Evolutionary conservation across 2,797 vertebrate genomes (phyloP).

Genomic region (Cossypha niveicapilla): DNA sequence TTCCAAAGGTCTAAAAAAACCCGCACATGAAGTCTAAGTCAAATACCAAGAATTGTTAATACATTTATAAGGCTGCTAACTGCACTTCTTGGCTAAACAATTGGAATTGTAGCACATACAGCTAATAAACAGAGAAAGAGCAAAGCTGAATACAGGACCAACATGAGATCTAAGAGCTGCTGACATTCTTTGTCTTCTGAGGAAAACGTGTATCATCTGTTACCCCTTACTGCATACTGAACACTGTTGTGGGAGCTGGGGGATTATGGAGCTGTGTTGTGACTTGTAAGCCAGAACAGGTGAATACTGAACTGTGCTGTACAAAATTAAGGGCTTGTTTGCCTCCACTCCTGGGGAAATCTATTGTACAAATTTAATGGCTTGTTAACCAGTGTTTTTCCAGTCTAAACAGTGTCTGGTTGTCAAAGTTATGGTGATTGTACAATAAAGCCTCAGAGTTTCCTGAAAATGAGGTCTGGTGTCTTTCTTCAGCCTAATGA

Average conservation of each 20-base stretch:
- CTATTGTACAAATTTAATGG: background rate
- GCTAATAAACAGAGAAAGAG: background rate
- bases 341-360: background rate
- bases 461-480: background rate
- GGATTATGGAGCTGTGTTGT: background rate
- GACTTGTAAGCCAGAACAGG: background rate
- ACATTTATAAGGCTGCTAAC: background rate
- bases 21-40: background rate
- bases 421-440: background rate
- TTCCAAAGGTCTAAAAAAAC: background rate
- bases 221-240: background rate
- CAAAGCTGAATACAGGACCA: background rate
- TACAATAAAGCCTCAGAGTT: background rate
- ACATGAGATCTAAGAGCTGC: rapidly evolving
- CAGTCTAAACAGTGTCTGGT: background rate
- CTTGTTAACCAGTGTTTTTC: background rate
- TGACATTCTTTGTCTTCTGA: background rate
- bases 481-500: background rate
- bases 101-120: background rate
- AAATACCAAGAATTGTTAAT: background rate
- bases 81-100: background rate
- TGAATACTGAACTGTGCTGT: background rate
- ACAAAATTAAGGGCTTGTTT: background rate
- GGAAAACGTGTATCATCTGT: background rate
- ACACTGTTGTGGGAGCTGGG: background rate